phyloP scores from a whole-genome alignment of 2,888 invertebrate genomes.

The Diarsia mendica region DNA sequence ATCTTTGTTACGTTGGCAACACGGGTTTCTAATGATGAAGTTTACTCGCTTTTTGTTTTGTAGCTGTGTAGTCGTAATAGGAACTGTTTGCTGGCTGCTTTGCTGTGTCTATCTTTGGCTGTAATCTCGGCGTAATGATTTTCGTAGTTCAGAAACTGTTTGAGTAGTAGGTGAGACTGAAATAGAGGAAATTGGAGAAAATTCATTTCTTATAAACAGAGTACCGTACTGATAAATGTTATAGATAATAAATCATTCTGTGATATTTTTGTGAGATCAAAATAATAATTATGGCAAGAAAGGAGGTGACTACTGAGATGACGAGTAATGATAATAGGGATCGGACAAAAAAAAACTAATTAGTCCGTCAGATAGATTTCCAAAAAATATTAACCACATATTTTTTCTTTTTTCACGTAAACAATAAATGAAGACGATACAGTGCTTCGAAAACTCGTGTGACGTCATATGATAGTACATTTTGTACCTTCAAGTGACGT shows the following conservation, averaged over 20 bases:
- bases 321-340: too few species aligned
- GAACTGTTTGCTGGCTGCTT: constrained; percentile 11
- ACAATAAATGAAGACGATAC: too few species aligned
- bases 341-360: too few species aligned
- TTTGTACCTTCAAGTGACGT: too few species aligned
- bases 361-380: too few species aligned
- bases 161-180: neutral
- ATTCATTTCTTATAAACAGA: neutral
- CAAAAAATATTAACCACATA: too few species aligned
- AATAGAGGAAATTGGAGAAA: neutral
- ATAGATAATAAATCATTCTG: neutral
- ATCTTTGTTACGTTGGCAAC: constrained; percentile 52
- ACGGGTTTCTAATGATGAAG: constrained; percentile 47
- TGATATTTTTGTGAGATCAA: too few species aligned
- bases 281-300: too few species aligned
- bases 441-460: too few species aligned
- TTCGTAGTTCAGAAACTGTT: constrained; percentile 5
- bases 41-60: constrained; percentile 40
- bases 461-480: too few species aligned
- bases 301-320: too few species aligned
- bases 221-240: neutral
- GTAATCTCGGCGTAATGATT: constrained; percentile 1
- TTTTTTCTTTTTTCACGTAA: too few species aligned
- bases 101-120: constrained; percentile 28
- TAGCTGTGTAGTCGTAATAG: constrained; percentile 13